These are phyloP conservation scores for Scaptomyza reducta DNA, from an alignment of 2,888 invertebrate species.

Conservation along the genomic window DNA sequence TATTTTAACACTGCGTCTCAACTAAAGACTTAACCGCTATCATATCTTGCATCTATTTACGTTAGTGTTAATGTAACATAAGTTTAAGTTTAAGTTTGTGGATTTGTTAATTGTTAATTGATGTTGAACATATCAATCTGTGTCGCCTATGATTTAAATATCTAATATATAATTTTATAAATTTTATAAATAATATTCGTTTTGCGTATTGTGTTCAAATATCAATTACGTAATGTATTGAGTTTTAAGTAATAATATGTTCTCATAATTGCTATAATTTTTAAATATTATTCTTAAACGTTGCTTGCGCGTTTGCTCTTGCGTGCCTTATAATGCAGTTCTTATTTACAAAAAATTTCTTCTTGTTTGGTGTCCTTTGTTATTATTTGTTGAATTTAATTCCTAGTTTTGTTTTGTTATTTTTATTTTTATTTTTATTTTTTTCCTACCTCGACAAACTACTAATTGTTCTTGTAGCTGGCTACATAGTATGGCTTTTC, in stretches of 20 bases:
- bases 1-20: constrained; percentile 45
- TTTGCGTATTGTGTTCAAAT: constrained; percentile 57
- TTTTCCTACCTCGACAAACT: constrained; percentile 16
- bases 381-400: neutral
- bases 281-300: constrained; percentile 68
- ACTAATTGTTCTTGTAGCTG: constrained; percentile 36
- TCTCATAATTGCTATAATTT: constrained; percentile 81
- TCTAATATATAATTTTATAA: constrained; percentile 50
- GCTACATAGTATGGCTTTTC: constrained; percentile 12
- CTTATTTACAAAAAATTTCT: constrained; percentile 51
- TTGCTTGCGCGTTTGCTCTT: constrained; percentile 31
- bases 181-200: constrained; percentile 57
- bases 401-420: constrained; percentile 9
- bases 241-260: constrained; percentile 66
- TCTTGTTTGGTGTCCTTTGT: constrained; percentile 34
- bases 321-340: constrained; percentile 35
- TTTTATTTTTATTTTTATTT: neutral
- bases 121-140: constrained; percentile 70
- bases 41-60: constrained; percentile 55
- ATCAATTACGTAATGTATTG: constrained; percentile 57
- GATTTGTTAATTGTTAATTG: constrained; percentile 55
- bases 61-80: constrained; percentile 67
- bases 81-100: constrained; percentile 56
- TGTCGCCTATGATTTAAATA: constrained; percentile 35
- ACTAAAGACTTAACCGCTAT: constrained; percentile 66